Base-by-base conservation (phyloP, 2,888 invertebrate genomes). In the Pandemis cinnamomeana region DNA sequence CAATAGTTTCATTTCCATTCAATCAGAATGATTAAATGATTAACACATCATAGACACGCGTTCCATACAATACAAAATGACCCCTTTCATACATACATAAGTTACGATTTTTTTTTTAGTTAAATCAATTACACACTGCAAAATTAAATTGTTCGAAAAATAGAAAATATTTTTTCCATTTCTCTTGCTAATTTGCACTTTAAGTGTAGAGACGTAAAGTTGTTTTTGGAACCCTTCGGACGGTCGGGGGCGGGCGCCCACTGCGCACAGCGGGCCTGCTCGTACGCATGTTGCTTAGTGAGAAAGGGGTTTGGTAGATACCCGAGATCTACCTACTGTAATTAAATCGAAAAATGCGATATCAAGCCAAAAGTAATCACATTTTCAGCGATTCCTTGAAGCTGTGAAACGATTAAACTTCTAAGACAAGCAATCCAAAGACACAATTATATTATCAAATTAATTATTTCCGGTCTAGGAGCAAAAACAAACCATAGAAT, bases 241-340 rank as follows among this genome's bases (percentile, higher is more conserved):
- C 71, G 53, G 44, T 51, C n/a, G 69, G 70, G 70, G 72, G 71
- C 51, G 67, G 72, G 53, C 44, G 69, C 74, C 62, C 66, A 67
- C 76, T 76, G 76, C 58, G 73, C 76, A 46, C 76, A 66, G 71
- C 71, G 62, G 53, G 72, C 55, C 51, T 60, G 69, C 72, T 69
- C 69, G 44, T 58, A 62, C 20, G 68, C 27, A 36, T 63, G 68
- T 20, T 46, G 72, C 48, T 48, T 72, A 72, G 69, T 69, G 72
- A 72, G 63, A 41, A 8, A 0, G 20, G 58, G 27, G 41, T 62
- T 67, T 67, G 58, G 64, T 58, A 69, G 72, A 72, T 72, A 42
- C 27, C 27, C 27, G 4, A 36, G 2, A 36, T 36, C 4, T 36
- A 36, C 27, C 27, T 36, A 36, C 27, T 2, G 2, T 4, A 36